These are phyloP conservation scores for Zeugodacus cucurbitae DNA, from an alignment of 1,140 invertebrate genomes.

Conservation along the genomic window DNA sequence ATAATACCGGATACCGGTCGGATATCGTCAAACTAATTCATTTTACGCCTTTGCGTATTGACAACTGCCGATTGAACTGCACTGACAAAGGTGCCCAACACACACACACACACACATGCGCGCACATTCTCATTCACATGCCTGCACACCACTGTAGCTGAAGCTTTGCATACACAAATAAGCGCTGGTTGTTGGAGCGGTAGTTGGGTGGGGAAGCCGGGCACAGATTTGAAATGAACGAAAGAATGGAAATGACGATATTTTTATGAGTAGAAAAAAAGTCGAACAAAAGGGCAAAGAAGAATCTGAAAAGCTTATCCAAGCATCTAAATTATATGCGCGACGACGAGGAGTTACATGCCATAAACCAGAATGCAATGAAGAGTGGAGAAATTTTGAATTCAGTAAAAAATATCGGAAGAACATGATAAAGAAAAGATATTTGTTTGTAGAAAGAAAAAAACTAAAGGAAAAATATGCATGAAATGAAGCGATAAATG, in stretches of 20 bases:
- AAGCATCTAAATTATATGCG: conserved; percentile 25
- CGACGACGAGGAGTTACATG: conserved; percentile 19
- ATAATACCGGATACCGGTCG: conserved; percentile 38
- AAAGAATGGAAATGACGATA: conserved; percentile 36
- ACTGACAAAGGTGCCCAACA: not conserved
- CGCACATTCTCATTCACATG: not conserved
- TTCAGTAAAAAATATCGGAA: conserved; percentile 7
- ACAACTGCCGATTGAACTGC: conserved; percentile 22
- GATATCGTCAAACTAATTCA: conserved; percentile 39
- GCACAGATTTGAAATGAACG: conserved; percentile 1
- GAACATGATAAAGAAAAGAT: not conserved
- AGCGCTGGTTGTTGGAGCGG: no score
- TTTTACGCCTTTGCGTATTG: conserved; percentile 34
- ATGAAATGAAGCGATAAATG: conserved; percentile 3
- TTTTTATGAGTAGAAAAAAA: conserved; percentile 32
- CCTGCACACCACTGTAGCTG: not conserved
- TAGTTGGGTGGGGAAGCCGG: not conserved
- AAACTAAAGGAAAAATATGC: not conserved
- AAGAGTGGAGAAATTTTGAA: conserved; percentile 4
- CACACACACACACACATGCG: not conserved
- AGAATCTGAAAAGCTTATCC: conserved; percentile 6
- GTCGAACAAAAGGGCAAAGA: not conserved
- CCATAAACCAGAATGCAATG: not conserved
- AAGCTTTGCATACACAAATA: conserved; percentile 8
- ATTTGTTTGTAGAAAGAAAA: not conserved